Evolutionary conservation across 2,888 invertebrate species (phyloP).

Genomic region (Dryocosmus kuriphilus): DNA sequence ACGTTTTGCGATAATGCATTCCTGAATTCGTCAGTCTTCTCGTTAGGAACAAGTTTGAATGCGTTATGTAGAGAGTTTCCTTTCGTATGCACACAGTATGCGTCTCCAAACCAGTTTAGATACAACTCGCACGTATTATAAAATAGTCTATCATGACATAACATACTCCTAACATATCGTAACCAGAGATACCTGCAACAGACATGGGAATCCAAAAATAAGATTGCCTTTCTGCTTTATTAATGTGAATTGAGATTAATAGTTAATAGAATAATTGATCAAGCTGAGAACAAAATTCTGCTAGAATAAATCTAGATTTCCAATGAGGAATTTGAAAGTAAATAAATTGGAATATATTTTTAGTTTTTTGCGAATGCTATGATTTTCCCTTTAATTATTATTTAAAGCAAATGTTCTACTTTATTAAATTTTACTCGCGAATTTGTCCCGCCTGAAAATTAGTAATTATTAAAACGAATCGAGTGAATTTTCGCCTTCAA

Average conservation of each 20-base stretch:
- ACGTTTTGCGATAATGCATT: conserved; percentile 33
- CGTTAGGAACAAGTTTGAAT: conserved; percentile 34
- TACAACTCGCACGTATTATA: conserved; percentile 24
- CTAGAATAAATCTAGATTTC: too few species aligned
- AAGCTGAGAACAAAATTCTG: neutral
- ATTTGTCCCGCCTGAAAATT: neutral
- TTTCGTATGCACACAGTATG: conserved; percentile 16
- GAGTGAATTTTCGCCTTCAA: neutral
- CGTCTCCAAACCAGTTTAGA: conserved; percentile 35
- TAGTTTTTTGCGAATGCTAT: too few species aligned
- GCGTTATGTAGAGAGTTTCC: conserved; percentile 19
- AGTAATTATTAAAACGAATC: neutral
- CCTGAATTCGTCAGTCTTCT: conserved; percentile 33
- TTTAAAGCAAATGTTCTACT: too few species aligned
- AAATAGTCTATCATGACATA: conserved; percentile 28
- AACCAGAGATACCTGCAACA: neutral
- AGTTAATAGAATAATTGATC: neutral
- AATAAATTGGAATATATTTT: too few species aligned
- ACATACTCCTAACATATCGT: neutral
- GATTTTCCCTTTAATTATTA: too few species aligned
- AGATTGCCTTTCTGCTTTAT: neutral
- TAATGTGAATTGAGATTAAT: neutral
- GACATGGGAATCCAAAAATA: neutral
- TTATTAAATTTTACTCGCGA: neutral
- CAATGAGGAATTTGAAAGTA: too few species aligned